These are phyloP conservation scores for Scaptodrosophila latifasciaeformis DNA, from an alignment of 2,888 invertebrate genomes.

Conservation along the genomic window DNA sequence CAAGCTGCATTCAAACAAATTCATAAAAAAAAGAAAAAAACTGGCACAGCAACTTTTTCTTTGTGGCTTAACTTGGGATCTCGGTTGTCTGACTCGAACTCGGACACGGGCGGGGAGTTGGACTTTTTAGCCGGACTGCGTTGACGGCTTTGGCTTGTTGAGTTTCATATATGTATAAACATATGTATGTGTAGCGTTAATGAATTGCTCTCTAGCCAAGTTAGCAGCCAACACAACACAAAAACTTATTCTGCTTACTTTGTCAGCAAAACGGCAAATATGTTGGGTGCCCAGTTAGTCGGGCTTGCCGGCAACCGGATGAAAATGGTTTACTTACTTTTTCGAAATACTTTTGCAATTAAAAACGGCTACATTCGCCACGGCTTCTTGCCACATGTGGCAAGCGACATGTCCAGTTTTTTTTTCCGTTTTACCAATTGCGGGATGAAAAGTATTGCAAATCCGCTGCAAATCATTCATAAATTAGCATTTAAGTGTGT, in stretches of 20 bases:
- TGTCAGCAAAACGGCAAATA: background rate
- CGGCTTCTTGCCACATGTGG: background rate
- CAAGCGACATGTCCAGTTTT: background rate
- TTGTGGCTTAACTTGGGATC: too few species aligned
- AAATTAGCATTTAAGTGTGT: constrained; percentile 41
- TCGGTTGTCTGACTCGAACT: background rate
- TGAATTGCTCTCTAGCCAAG: constrained; percentile 45
- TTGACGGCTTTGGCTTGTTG: constrained; percentile 20
- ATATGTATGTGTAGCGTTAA: constrained; percentile 56
- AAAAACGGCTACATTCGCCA: constrained; percentile 52
- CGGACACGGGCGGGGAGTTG: constrained; percentile 43
- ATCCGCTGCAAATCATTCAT: constrained; percentile 55
- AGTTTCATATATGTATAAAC: background rate
- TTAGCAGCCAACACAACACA: constrained; percentile 8
- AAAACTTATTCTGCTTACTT: too few species aligned
- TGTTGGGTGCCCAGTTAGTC: constrained; percentile 6
- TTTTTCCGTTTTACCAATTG: constrained; percentile 11
- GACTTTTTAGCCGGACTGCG: constrained; percentile 36
- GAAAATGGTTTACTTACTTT: constrained; percentile 48
- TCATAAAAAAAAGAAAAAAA: too few species aligned
- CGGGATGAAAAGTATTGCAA: constrained; percentile 24
- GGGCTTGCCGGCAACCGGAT: constrained; percentile 55
- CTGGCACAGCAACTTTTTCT: constrained; percentile 68
- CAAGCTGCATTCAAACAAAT: too few species aligned
- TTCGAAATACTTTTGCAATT: constrained; percentile 36